Evolutionary conservation across 2,888 invertebrate genomes (phyloP).

Genomic region (Emmelina monodactyla): DNA sequence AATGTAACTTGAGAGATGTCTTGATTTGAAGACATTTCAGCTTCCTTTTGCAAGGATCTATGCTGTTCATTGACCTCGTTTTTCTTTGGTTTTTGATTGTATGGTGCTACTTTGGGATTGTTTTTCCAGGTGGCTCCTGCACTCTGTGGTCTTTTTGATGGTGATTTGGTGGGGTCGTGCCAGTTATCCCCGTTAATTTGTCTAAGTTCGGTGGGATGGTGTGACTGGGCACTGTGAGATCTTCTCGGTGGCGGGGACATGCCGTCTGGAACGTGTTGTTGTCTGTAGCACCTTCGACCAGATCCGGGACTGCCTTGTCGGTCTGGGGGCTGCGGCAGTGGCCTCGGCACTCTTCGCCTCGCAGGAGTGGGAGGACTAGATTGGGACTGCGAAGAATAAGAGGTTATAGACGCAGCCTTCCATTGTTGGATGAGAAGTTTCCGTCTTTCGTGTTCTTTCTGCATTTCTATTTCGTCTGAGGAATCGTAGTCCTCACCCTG

Average conservation of each 20-base stretch:
- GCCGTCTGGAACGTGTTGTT: conserved; percentile 42
- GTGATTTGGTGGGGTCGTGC: conserved; percentile 50
- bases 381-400: conserved; percentile 38
- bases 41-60: conserved; percentile 33
- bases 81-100: conserved; percentile 45
- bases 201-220: conserved; percentile 34
- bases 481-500: conserved; percentile 87
- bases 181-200: conserved; percentile 48
- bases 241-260: conserved; percentile 50
- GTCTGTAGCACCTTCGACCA: conserved; percentile 38
- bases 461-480: conserved; percentile 76
- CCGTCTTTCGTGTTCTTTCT: conserved; percentile 72
- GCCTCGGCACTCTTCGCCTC: conserved; percentile 34
- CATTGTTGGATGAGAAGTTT: conserved; percentile 76
- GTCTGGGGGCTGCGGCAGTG: conserved; percentile 41
- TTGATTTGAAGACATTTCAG: conserved; percentile 28
- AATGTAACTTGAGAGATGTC: conserved; percentile 56
- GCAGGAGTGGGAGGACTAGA: conserved; percentile 48
- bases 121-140: conserved; percentile 52
- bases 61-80: conserved; percentile 39
- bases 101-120: conserved; percentile 50
- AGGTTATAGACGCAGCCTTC: conserved; percentile 74
- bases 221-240: conserved; percentile 44
- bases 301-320: conserved; percentile 45
- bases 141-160: conserved; percentile 52